phyloP scores from a whole-genome alignment of 2,113 vertebrate species.

The Vanacampus margaritifer region DNA sequence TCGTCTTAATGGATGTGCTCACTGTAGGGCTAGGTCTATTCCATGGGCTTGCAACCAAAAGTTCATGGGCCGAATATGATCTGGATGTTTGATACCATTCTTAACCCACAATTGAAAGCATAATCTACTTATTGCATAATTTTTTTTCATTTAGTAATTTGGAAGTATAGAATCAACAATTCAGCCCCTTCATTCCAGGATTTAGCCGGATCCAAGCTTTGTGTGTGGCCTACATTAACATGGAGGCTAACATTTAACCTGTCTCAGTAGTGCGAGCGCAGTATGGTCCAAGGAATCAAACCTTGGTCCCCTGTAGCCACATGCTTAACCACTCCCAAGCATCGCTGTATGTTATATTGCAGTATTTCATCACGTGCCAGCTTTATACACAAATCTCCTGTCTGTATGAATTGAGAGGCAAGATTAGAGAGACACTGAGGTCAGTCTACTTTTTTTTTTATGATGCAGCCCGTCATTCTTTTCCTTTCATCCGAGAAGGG shows the following conservation, averaged over 20 bases:
- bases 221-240: not conserved
- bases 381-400: not conserved
- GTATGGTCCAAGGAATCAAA: not conserved
- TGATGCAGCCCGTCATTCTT: constrained; percentile 34
- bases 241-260: not conserved
- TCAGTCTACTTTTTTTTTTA: constrained; percentile 34
- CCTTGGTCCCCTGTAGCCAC: not conserved
- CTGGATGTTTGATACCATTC: too few species aligned
- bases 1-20: not conserved
- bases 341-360: not conserved
- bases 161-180: not conserved
- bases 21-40: not conserved
- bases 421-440: constrained; percentile 4
- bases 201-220: not conserved
- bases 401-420: constrained; percentile 14
- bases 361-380: not conserved
- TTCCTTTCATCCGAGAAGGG: constrained; percentile 21
- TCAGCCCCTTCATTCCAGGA: not conserved
- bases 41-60: not conserved
- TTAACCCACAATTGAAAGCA: too few species aligned
- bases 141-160: too few species aligned
- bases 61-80: not conserved
- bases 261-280: too few species aligned
- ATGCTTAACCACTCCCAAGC: constrained; percentile 1
- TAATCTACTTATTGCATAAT: too few species aligned